Conservation (phyloP, 2,888 invertebrate genomes). For the Dexiosoma caninum region DNA sequence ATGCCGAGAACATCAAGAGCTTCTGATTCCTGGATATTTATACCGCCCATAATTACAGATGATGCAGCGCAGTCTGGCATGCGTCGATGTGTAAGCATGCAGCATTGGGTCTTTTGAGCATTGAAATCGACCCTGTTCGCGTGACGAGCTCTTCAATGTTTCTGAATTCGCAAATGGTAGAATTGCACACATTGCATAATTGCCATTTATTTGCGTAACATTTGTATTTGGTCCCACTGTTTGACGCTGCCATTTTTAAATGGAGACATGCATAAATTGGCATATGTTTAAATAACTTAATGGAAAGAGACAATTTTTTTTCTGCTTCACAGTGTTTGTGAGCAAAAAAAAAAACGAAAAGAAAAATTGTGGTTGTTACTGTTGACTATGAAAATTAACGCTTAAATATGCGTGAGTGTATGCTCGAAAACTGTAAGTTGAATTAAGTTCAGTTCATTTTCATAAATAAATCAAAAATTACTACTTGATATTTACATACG, state of each 20-base stretch:
- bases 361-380: not conserved
- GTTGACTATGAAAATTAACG: conserved; percentile 40
- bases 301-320: not conserved
- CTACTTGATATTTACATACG: conserved; percentile 52
- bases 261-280: conserved; percentile 25
- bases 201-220: too few species aligned
- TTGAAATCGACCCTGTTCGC: too few species aligned
- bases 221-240: not conserved
- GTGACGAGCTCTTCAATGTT: too few species aligned
- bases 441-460: conserved; percentile 52
- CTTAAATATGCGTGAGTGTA: conserved; percentile 50
- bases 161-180: too few species aligned
- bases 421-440: conserved; percentile 28
- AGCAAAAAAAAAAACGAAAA: not conserved
- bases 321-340: not conserved
- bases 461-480: conserved; percentile 60
- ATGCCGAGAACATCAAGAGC: too few species aligned
- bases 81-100: too few species aligned
- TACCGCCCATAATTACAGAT: too few species aligned
- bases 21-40: too few species aligned
- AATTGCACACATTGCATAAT: too few species aligned
- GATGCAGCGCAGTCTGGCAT: too few species aligned
- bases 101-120: too few species aligned
- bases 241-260: not conserved
- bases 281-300: conserved; percentile 44